Evolutionary conservation across 2,797 vertebrate species (phyloP).

Genomic region (Betta splendens): DNA sequence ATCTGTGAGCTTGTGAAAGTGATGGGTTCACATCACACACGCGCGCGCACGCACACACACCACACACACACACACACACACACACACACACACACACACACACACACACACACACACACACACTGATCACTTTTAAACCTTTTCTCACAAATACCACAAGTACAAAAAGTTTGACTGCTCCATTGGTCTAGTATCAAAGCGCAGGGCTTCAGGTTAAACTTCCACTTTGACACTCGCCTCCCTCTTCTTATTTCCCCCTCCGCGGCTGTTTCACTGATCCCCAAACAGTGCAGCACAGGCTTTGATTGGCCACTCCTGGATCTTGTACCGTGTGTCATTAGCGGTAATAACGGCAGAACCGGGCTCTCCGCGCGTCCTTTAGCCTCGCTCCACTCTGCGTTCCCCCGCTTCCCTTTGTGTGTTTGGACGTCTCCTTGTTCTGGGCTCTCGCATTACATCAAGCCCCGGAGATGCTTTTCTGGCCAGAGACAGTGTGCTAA

Average conservation of each 20-base stretch:
- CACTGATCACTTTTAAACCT: no score
- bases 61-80: no score
- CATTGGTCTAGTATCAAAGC: not conserved
- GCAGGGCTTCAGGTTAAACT: constrained; percentile 1
- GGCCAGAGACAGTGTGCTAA: constrained; percentile 60
- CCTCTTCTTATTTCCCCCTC: constrained; percentile 15
- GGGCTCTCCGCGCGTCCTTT: constrained; percentile 33
- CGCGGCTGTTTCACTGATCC: not conserved
- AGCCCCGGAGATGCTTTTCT: constrained; percentile 59
- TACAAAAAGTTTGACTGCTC: not conserved
- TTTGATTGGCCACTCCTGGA: constrained; percentile 42
- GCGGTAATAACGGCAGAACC: constrained; percentile 52
- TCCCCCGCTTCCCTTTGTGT: constrained; percentile 30
- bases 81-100: no score
- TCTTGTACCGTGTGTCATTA: constrained; percentile 33
- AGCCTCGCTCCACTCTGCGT: constrained; percentile 29
- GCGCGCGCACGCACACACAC: no score
- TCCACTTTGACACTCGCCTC: constrained; percentile 10
- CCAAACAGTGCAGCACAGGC: constrained; percentile 6
- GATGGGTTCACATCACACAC: not conserved
- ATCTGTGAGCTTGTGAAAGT: not conserved
- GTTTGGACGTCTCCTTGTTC: constrained; percentile 50
- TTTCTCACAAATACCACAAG: no score
- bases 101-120: no score
- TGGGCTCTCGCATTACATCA: constrained; percentile 40